A percentile compares a stretch with the other conserved stretches of the same genome.
These are phyloP conservation scores for Coelogynopora nodosa DNA, from an alignment of 2,888 invertebrate species.

Conservation along the genomic window DNA sequence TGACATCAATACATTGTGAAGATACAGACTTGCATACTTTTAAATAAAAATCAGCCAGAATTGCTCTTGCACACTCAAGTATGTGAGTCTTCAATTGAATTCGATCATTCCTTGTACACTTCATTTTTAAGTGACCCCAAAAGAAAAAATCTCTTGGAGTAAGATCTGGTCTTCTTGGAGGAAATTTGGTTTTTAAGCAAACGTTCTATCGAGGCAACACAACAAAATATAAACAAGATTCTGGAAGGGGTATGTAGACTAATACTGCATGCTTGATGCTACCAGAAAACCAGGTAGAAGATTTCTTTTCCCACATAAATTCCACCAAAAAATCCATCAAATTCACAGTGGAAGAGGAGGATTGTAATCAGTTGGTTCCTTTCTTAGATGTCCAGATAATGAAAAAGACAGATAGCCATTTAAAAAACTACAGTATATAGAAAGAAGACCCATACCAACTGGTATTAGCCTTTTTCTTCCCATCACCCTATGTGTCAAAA, in stretches of 20 bases:
- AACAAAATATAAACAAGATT: no score
- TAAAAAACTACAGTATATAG: not conserved
- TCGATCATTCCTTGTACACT: not conserved
- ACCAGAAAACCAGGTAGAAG: not conserved
- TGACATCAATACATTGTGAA: not conserved
- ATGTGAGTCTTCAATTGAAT: conserved; percentile 12
- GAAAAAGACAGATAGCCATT: no score
- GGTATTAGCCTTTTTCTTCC: not conserved
- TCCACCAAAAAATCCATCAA: no score
- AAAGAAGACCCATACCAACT: not conserved
- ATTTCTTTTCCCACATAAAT: no score
- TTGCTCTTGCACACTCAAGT: conserved; percentile 1
- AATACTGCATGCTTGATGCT: not conserved
- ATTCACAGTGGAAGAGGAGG: no score
- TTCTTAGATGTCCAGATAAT: no score
- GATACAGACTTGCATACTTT: conserved; percentile 17
- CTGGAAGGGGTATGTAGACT: no score
- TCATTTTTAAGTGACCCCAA: not conserved
- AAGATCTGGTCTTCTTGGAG: not conserved
- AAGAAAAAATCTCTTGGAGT: not conserved
- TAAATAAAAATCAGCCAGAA: not conserved
- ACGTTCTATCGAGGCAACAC: no score
- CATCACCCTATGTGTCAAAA: not conserved
- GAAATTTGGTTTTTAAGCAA: not conserved
- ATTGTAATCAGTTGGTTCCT: no score